Conservation (phyloP, 1,140 invertebrate genomes). For the Drosophila fuyamai region DNA sequence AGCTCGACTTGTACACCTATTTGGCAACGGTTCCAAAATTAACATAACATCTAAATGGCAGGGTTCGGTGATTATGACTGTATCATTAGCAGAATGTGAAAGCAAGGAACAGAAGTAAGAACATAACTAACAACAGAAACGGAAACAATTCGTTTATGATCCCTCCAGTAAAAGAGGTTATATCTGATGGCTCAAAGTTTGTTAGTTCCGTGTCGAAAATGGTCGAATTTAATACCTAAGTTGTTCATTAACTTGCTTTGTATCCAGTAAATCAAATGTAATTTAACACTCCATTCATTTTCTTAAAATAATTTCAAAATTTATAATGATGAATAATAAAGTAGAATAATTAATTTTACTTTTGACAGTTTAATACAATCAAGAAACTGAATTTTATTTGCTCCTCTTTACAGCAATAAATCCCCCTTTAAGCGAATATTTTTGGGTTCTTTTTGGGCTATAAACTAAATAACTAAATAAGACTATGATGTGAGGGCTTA, state of each 20-base stretch:
- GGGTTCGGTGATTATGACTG: slow-evolving; percentile 1
- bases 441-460: background rate
- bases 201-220: background rate
- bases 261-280: too few species aligned
- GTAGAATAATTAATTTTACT: too few species aligned
- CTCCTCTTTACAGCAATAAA: background rate
- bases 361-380: too few species aligned
- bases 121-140: slow-evolving; percentile 19
- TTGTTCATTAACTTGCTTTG: too few species aligned
- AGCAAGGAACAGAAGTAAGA: slow-evolving; percentile 11
- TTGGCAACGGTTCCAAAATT: slow-evolving; percentile 48
- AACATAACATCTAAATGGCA: slow-evolving; percentile 27
- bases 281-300: too few species aligned
- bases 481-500: slow-evolving; percentile 16
- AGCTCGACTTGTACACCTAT: slow-evolving; percentile 84
- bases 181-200: background rate
- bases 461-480: slow-evolving; percentile 6
- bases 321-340: too few species aligned
- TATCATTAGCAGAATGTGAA: slow-evolving; percentile 12
- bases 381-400: too few species aligned
- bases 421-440: background rate
- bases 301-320: too few species aligned
- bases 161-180: slow-evolving; percentile 13
- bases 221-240: background rate
- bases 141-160: slow-evolving; percentile 2